A percentile compares a stretch with the other conserved stretches of the same genome.
phyloP scores from a whole-genome alignment of 2,113 vertebrate genomes.

The Plotosus lineatus region DNA sequence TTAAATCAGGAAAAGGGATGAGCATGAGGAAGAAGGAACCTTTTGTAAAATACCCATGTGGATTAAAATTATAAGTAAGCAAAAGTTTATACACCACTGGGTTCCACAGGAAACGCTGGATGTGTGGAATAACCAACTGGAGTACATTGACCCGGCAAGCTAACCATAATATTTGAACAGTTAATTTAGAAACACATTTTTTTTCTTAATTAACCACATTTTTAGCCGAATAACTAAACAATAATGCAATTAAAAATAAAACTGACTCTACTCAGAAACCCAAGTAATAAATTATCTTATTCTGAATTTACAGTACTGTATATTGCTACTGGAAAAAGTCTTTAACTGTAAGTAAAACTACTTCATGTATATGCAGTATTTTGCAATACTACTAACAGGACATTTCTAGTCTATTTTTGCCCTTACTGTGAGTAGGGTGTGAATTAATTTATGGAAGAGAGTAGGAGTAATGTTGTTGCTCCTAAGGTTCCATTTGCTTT shows the following conservation, averaged over 20 bases:
- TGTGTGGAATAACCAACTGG: not conserved
- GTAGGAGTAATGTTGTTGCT: constrained; percentile 2
- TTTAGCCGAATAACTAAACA: not conserved
- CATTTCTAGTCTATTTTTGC: not conserved
- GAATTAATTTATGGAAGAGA: constrained; percentile 1
- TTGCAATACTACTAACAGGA: not conserved
- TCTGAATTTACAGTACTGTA: not conserved
- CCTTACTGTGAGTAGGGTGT: not conserved
- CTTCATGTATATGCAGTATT: too few relatives aligned
- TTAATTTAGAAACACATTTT: not conserved
- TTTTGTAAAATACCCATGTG: too few relatives aligned
- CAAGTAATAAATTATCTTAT: not conserved
- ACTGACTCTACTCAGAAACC: not conserved
- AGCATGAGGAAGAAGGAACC: not conserved
- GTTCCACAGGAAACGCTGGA: not conserved
- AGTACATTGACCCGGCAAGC: not conserved
- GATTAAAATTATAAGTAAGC: not conserved
- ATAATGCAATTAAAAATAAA: not conserved
- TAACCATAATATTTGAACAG: not conserved
- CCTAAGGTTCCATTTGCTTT: not conserved
- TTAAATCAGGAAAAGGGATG: not conserved
- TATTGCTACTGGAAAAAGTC: not conserved
- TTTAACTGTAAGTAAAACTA: not conserved
- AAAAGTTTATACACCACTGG: not conserved
- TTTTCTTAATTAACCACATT: not conserved